Percentiles rank a stretch among this genome's conserved stretches.
Conservation (phyloP, 2,113 vertebrate species). For the Ptyas mucosa region DNA sequence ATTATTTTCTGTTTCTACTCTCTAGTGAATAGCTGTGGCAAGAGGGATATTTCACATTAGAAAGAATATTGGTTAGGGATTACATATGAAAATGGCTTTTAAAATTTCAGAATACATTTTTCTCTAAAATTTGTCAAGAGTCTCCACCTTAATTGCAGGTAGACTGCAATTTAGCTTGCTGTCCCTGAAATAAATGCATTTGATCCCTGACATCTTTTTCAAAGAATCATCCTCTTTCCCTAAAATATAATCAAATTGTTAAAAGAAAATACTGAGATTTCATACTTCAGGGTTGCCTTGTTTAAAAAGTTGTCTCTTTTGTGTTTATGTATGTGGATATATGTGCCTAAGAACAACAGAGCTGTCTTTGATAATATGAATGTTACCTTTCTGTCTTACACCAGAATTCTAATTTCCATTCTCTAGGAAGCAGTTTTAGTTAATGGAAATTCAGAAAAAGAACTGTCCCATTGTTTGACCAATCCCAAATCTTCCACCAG, state of each 20-base stretch:
- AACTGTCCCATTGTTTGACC: background rate
- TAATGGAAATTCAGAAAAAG: background rate
- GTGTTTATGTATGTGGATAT: background rate
- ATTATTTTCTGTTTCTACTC: background rate
- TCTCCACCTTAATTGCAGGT: background rate
- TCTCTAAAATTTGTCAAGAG: background rate
- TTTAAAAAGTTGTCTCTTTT: background rate
- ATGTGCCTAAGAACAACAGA: background rate
- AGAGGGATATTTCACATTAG: background rate
- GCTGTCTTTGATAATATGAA: background rate
- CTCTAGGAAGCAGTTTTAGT: background rate
- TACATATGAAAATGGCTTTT: background rate
- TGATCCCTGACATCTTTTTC: background rate
- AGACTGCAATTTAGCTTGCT: background rate
- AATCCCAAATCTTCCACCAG: background rate
- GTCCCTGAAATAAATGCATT: background rate
- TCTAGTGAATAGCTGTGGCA: background rate
- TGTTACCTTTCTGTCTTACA: background rate
- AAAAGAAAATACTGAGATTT: background rate
- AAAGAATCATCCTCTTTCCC: background rate
- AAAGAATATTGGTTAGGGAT: background rate
- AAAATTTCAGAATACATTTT: background rate
- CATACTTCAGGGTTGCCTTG: background rate
- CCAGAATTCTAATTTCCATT: background rate
- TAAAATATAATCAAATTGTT: background rate